Evolutionary conservation across 2,888 invertebrate genomes (phyloP), one percentile per base, ranked within the genome.

Genomic region (Cosmorhoe ocellata): DNA sequence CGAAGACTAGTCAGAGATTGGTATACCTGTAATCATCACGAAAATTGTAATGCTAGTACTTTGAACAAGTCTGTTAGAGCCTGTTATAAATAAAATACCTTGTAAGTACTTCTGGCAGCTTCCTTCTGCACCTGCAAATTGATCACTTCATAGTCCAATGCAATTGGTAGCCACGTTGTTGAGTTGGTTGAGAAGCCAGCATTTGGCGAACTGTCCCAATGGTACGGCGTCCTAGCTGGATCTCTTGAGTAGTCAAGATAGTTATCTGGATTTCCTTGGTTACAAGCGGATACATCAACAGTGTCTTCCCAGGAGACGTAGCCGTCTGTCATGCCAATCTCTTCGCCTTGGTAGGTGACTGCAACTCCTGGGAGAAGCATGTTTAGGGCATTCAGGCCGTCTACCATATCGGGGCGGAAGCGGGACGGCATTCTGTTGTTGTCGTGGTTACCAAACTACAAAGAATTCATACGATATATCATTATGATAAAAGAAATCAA

Each of bases 311-410:
- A 93, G 53, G 91, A 86, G 40, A 93, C 88, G 51, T 74, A 77
- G 0, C 91, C 91, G 59, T 95, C 92, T 27, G 81, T 78, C 94
- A 95, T 94, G 0, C 94, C 95, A 14, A 96, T 92, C 76, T 96
- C 95, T 67, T 96, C 95, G 0, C 96, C 96, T 67, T 97, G 95
- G 79, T 97, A 97, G 0, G 94, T 93, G n/a, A 96, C 91, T 0
- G 94, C 91, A 0, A 94, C 93, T 26, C 97, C 97, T 0, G 96
- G 96, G 12, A 97, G 81, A 8, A 95, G 74, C 69, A 95, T 88
- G 49, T 92, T 91, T 42, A 97, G 78, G 66, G 94, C 92, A 71
- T 94, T 95, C 3, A 95, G 72, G 0, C 93, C 93, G 54, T 95
- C 94, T 0, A 93, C 92, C 67, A 94, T 91, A 61, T 92, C 91